Evolutionary conservation across 2,888 invertebrate genomes (phyloP).

Genomic region (Drosophila setosimentum): DNA sequence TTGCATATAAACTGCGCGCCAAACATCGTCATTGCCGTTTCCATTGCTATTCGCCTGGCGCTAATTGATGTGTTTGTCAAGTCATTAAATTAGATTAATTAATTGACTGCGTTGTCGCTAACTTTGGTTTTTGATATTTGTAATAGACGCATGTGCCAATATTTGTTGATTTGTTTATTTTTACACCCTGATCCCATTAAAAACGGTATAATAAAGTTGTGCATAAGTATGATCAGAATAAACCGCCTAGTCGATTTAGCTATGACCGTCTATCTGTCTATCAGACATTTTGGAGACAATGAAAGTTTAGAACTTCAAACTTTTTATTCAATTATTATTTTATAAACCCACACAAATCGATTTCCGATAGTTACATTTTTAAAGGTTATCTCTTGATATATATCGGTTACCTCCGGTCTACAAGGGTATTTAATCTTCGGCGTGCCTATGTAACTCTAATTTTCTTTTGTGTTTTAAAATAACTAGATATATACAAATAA

Average conservation of each 20-base stretch:
- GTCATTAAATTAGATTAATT: conserved; percentile 82
- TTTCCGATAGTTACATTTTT: background rate
- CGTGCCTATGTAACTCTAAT: background rate
- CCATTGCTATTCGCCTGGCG: conserved; percentile 27
- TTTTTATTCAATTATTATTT: background rate
- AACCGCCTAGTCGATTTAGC: background rate
- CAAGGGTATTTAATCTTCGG: background rate
- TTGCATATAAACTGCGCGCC: conserved; percentile 74
- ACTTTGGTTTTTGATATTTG: conserved; percentile 28
- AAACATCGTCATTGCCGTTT: conserved; percentile 25
- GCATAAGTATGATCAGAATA: background rate
- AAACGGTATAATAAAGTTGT: background rate
- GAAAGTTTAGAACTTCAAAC: background rate
- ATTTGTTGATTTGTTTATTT: conserved; percentile 8
- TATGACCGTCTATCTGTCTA: background rate
- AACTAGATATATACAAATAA: background rate
- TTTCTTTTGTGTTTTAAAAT: background rate
- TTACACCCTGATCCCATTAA: background rate
- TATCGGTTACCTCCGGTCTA: background rate
- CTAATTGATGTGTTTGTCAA: conserved; percentile 83
- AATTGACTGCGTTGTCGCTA: conserved; percentile 55
- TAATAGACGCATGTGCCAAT: conserved; percentile 29
- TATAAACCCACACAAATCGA: background rate
- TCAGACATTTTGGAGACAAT: background rate
- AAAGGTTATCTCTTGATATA: background rate